phyloP scores from a whole-genome alignment of 2,888 invertebrate species.

The Chymomyza procnemis region DNA sequence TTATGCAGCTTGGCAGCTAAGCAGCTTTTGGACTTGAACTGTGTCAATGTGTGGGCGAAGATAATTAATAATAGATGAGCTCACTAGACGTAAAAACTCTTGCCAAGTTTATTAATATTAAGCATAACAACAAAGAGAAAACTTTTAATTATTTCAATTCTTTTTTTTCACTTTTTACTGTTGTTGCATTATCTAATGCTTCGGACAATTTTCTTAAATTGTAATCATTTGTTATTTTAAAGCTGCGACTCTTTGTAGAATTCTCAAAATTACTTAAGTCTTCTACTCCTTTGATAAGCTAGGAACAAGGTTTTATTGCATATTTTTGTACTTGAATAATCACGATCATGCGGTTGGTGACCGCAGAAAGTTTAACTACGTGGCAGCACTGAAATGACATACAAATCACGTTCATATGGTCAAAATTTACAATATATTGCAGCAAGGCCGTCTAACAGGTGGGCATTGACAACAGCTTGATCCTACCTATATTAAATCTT shows the following conservation, averaged over 20 bases:
- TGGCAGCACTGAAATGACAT: constrained; percentile 43
- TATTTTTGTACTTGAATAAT: constrained; percentile 42
- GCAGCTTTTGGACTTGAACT: constrained; percentile 19
- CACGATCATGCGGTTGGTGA: constrained; percentile 49
- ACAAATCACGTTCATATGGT: constrained; percentile 51
- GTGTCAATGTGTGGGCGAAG: constrained; percentile 21
- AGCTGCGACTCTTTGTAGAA: too few relatives aligned
- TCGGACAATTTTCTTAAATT: too few relatives aligned
- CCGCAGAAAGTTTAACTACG: constrained; percentile 38
- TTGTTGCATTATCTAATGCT: too few relatives aligned
- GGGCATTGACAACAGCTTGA: not conserved
- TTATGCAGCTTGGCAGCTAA: constrained; percentile 41
- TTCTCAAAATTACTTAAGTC: too few relatives aligned
- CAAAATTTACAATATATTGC: constrained; percentile 15
- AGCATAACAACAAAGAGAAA: too few relatives aligned
- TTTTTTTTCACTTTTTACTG: too few relatives aligned
- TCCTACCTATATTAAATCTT: not conserved
- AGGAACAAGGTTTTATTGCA: not conserved
- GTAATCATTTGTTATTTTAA: too few relatives aligned
- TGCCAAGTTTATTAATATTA: not conserved
- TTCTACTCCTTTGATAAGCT: not conserved
- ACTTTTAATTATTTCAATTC: too few relatives aligned
- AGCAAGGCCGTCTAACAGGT: constrained; percentile 43
- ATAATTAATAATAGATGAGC: not conserved
- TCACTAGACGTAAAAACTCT: not conserved